Conservation (phyloP, 2,113 vertebrate genomes). For the Ammospiza caudacuta region DNA sequence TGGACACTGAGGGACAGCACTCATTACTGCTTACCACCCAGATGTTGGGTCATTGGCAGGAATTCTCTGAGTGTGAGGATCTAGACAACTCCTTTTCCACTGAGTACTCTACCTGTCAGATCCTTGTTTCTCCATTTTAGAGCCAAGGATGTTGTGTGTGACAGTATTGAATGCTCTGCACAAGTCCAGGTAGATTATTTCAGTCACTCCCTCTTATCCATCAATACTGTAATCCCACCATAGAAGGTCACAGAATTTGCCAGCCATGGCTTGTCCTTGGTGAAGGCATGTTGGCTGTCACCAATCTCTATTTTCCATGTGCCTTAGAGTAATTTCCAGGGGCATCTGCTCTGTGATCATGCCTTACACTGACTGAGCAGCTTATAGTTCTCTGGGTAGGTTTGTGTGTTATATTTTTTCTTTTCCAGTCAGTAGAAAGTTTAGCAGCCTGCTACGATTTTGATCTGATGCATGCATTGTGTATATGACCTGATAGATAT, state of each 20-base stretch:
- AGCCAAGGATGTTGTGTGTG: rapidly evolving
- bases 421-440: neutral
- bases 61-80: neutral
- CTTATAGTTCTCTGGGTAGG: neutral
- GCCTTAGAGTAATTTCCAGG: neutral
- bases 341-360: neutral
- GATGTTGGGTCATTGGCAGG: neutral
- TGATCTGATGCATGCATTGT: neutral
- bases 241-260: neutral
- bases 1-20: too few relatives aligned
- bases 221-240: neutral
- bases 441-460: neutral
- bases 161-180: neutral
- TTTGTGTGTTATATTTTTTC: neutral
- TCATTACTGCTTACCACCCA: neutral
- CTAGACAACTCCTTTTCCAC: neutral
- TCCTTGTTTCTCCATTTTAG: neutral
- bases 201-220: neutral
- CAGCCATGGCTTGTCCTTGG: neutral
- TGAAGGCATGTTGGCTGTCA: neutral
- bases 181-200: neutral
- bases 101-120: neutral
- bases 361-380: neutral
- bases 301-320: neutral
- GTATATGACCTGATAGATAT: neutral